Evolutionary conservation across 2,888 invertebrate species (phyloP), one percentile per base, ranked within the genome.

Genomic region (Drosophila anceps): DNA sequence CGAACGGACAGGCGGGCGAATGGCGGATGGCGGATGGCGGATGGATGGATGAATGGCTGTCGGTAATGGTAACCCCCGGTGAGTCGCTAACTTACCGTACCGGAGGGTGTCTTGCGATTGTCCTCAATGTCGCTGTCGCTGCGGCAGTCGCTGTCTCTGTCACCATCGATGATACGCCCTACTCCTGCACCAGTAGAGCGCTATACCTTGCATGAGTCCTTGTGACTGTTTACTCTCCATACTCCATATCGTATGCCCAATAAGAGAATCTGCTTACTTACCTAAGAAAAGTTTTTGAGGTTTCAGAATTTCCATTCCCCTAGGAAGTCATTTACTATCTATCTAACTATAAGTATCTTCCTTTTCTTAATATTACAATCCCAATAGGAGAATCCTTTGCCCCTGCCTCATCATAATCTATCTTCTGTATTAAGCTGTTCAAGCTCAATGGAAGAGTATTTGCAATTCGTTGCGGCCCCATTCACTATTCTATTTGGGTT

Each of bases 91-190:
- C 72, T 78, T 66, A 58, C 39, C 75, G 61, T 81, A 58, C 77
- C 84, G 69, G 76, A 81, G 84, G 84, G 84, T 84, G 84, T 85
- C 88, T 84, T 88, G 71, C 69, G 79, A 85, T 88, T 87, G 80
- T 84, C 78, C 73, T 87, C 79, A 64, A 74, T 67, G 74, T 74
- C 71, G 70, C 61, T 43, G 46, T 53, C 68, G 35, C 15, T 46
- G 27, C 13, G 46, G 15, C 48, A 48, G 57, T 58, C 50, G 33
- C 63, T 41, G 76, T 68, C 76, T 50, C 64, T 51, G 77, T 68
- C 77, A 57, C 41, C 62, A 43, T 54, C 24, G 57, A 33, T 24
- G 43, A 43, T 58, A 46, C 37, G 43, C 46, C 43, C 24, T 5
- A n/a, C 50, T 53, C 39, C 59, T 10, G 37, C 57, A 50, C 7